Conservation (phyloP, 2,888 invertebrate genomes). For the Endomychus coccineus region DNA sequence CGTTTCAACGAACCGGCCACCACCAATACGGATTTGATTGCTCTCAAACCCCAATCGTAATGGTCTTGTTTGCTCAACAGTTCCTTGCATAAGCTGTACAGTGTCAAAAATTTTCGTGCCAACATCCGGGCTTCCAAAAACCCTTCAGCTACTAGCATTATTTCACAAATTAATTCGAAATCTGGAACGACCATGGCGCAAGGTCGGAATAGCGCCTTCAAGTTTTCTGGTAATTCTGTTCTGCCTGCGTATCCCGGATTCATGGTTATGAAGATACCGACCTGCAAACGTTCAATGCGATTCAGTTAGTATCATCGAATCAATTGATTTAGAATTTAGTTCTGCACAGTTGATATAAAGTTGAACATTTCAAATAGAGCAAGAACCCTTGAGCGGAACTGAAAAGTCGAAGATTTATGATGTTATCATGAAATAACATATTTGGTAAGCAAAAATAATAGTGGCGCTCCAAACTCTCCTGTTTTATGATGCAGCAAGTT, state of each 20-base stretch:
- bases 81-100: slow-evolving; percentile 85
- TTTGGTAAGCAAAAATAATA: no score
- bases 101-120: slow-evolving; percentile 88
- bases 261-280: slow-evolving; percentile 94
- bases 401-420: no score
- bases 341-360: no score
- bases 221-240: slow-evolving; percentile 82
- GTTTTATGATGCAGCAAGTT: no score
- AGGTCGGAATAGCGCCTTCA: slow-evolving; percentile 67
- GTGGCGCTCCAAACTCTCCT: no score
- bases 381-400: no score
- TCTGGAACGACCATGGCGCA: slow-evolving; percentile 98
- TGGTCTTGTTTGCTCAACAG: slow-evolving; percentile 91
- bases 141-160: slow-evolving; percentile 94
- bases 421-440: no score
- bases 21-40: slow-evolving; percentile 91
- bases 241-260: slow-evolving; percentile 94
- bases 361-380: no score
- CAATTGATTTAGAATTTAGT: no score
- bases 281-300: no score
- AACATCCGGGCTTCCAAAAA: slow-evolving; percentile 85
- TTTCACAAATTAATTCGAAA: slow-evolving; percentile 92
- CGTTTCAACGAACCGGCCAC: slow-evolving; percentile 88
- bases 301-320: no score
- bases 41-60: slow-evolving; percentile 93